phyloP scores from a whole-genome alignment of 92 coral and sea anemone genomes.

The Phenganax stokvisi region DNA sequence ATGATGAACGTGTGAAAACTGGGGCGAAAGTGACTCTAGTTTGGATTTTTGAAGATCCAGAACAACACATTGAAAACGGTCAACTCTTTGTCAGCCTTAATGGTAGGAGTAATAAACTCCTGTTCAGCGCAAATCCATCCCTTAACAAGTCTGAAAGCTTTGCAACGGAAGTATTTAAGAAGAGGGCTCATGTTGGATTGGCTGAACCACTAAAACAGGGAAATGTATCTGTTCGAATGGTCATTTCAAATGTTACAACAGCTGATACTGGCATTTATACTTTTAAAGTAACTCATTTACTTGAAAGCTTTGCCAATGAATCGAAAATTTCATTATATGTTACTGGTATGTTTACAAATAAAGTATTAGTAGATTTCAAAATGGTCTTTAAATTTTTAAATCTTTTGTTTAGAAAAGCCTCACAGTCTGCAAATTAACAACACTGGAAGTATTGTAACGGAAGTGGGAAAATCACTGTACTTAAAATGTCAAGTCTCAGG shows the following conservation, averaged over 20 bases:
- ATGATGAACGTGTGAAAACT: not conserved
- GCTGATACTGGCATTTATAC: constrained; percentile 7
- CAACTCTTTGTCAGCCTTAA: not conserved
- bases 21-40: not conserved
- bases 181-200: not conserved
- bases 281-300: not conserved
- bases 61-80: not conserved
- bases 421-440: not conserved
- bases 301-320: not conserved
- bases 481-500: constrained; percentile 1
- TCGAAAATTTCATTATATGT: constrained; percentile 9
- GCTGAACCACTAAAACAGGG: not conserved
- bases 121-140: constrained; percentile 3
- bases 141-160: not conserved
- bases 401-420: not conserved
- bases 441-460: not conserved
- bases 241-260: not conserved
- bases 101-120: not conserved
- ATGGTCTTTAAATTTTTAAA: not conserved
- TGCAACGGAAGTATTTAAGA: not conserved
- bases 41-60: constrained; percentile 1
- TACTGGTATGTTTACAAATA: not conserved
- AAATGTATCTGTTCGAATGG: not conserved
- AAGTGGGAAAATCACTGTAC: not conserved
- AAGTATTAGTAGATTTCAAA: not conserved